These are phyloP conservation scores for Rhopalosiphum maidis DNA, from an alignment of 1,140 invertebrate genomes.

Conservation along the genomic window DNA sequence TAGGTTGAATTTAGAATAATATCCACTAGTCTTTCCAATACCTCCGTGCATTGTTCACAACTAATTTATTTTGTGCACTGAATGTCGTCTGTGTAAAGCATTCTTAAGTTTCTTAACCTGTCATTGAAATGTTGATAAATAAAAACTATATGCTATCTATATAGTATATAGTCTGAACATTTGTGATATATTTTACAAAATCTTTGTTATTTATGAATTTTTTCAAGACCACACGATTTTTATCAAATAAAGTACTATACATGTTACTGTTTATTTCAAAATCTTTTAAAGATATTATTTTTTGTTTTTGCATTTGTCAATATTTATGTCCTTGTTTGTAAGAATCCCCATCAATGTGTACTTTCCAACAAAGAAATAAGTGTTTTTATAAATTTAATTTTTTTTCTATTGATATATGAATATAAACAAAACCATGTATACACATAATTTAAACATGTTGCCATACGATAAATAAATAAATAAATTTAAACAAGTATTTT, in stretches of 20 bases:
- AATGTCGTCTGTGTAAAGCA: neutral
- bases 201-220: neutral
- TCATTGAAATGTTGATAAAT: neutral
- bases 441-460: neutral
- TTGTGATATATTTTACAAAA: neutral
- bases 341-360: neutral
- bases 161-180: neutral
- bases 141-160: neutral
- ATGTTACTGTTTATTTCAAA: neutral
- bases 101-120: neutral
- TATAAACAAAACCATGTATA: neutral
- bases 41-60: neutral
- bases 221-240: neutral
- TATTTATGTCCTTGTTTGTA: neutral
- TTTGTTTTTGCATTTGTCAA: neutral
- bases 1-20: neutral
- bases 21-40: neutral
- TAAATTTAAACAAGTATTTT: neutral
- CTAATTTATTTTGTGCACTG: neutral
- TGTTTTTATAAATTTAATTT: neutral
- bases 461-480: too few relatives aligned
- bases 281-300: neutral
- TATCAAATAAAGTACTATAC: neutral
- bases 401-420: neutral
- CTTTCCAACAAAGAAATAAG: neutral